phyloP scores from a whole-genome alignment of 1,140 invertebrate species.

The Aphelenchoides avenae region DNA sequence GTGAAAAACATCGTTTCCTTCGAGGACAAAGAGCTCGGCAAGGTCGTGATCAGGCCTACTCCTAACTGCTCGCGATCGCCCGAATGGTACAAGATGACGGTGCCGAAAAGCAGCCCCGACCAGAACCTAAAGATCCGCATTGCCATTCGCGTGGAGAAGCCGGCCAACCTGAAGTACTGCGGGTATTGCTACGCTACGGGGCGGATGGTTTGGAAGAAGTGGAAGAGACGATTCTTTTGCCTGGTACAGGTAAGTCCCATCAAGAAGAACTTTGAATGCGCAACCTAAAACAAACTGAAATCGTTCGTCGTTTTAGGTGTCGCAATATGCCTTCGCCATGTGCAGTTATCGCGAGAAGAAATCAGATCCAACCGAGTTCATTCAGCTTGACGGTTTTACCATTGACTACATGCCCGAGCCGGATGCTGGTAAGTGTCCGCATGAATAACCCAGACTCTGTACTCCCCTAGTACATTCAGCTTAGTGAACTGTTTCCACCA shows the following conservation, averaged over 20 bases:
- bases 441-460: no score
- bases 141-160: constrained; percentile 95
- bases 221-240: constrained; percentile 97
- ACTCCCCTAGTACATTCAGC: no score
- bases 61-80: constrained; percentile 65
- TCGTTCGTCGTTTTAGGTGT: constrained; percentile 66
- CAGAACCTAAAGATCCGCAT: constrained; percentile 94
- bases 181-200: constrained; percentile 86
- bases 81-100: constrained; percentile 95
- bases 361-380: constrained; percentile 97
- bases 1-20: constrained; percentile 92
- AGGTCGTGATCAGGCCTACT: constrained; percentile 61
- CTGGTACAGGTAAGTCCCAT: constrained; percentile 73
- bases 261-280: background rate
- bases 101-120: constrained; percentile 86
- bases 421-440: constrained; percentile 74
- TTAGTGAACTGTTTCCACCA: no score
- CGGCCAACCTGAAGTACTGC: constrained; percentile 86
- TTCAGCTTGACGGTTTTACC: constrained; percentile 96
- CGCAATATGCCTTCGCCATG: constrained; percentile 99
- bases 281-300: constrained; percentile 20
- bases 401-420: constrained; percentile 93
- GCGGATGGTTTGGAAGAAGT: constrained; percentile 98
- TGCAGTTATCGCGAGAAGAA: constrained; percentile 99
- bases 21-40: constrained; percentile 75